Evolutionary conservation across 2,113 vertebrate species (phyloP), one percentile per base, ranked within the genome.

Genomic region (Tragelaphus strepsiceros): DNA sequence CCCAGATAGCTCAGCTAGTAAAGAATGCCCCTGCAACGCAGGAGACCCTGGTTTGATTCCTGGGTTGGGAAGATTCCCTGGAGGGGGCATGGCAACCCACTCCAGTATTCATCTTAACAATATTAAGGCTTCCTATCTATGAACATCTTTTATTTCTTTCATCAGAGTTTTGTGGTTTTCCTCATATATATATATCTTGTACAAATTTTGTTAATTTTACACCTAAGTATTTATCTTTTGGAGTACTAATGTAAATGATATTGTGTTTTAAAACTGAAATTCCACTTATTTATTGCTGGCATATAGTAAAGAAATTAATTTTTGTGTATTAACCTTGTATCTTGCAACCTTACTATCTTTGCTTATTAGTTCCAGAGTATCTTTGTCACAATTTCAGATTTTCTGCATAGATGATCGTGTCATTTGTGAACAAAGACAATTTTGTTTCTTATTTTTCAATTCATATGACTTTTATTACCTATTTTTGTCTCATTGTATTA

Each of bases 251-350:
- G 11, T 91, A 71, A 56, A 43, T 92, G 24, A 3, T 30, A 53
- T 21, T 46, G 28, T 94, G 16, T n/a, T 92, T 97, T 84, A 43
- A 58, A 86, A 82, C 94, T 90, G 24, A 97, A 94, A 46, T 62
- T 58, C 32, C 46, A 86, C 53, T 88, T 96, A n/a, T 46, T 64
- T 22, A 64, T 82, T 81, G 30, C 17, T 92, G 49, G 17, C 14
- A 32, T 54, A 56, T n/a, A 89, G n/a, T 4, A 54, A 49, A 85
- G 14, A 4, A 15, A 86, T 86, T 94, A 43, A 21, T 61, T 58
- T 93, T 88, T 77, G 5, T 59, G 14, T 85, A 51, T 81, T 85
- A 91, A 92, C 10, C 32, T 61, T 80, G 26, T 78, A 11, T 89
- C 46, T 67, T 95, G 19, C 3, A 91, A 58, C 17, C 74, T 59